These are phyloP conservation scores for Tokudaia tokunoshimensis DNA, from an alignment of 2,797 vertebrate genomes.

Conservation along the genomic window DNA sequence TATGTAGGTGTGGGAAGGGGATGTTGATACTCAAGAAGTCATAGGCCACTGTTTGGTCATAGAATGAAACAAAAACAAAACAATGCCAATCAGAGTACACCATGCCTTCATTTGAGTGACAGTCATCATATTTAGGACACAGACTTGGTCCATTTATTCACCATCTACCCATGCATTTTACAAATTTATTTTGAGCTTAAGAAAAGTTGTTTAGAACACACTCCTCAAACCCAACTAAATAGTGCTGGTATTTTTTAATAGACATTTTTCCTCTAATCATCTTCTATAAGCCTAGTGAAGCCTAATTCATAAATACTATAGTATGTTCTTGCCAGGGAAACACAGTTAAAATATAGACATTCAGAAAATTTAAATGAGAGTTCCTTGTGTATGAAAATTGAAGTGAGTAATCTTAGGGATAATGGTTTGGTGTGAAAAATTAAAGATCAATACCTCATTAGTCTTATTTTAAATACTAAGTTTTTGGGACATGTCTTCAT, in stretches of 20 bases:
- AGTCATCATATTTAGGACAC: conserved; percentile 26
- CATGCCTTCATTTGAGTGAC: neutral
- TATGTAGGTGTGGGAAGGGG: neutral
- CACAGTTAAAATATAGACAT: conserved; percentile 44
- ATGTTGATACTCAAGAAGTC: neutral
- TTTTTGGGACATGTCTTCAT: conserved; percentile 37
- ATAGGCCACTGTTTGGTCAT: neutral
- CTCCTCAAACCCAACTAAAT: neutral
- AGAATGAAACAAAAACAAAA: conserved; percentile 21
- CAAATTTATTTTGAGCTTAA: conserved; percentile 9
- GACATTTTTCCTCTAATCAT: conserved; percentile 54
- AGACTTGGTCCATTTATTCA: conserved; percentile 13
- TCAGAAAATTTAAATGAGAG: conserved; percentile 57
- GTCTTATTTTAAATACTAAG: conserved; percentile 67
- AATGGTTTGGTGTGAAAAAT: conserved; percentile 37
- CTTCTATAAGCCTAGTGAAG: conserved; percentile 36
- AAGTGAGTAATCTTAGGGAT: conserved; percentile 53
- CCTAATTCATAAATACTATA: conserved; percentile 38
- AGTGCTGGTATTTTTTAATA: conserved; percentile 27
- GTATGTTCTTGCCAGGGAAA: conserved; percentile 28
- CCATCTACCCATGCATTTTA: neutral
- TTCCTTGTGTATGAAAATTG: conserved; percentile 52
- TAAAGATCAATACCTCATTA: conserved; percentile 41
- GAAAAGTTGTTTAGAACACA: conserved; percentile 15
- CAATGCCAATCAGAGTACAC: neutral